Base-by-base conservation (phyloP, 1,140 invertebrate species). In the Coenobita brevimanus region DNA sequence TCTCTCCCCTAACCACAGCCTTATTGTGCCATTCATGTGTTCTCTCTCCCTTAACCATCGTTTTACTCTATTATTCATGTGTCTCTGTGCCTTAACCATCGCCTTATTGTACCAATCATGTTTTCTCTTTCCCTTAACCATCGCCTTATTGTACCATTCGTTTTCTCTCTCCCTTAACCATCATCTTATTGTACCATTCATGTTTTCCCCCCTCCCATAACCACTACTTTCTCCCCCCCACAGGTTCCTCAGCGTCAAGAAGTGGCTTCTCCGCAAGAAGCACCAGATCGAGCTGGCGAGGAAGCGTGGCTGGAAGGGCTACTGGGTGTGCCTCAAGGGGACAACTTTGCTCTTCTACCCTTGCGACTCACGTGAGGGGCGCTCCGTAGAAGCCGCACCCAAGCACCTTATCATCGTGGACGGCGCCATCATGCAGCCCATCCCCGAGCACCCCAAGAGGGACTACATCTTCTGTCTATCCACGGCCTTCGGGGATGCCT, bases 401-500 rank as follows among this genome's bases (percentile, higher is more conserved):
- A 98, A 98, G 92, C 97, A 98, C 93, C 95, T 98, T 91, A 98
- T 98, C 93, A 98, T 98, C 92, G 97, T 99, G 89, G 98, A 99
- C 93, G 98, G 98, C 60, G 97, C 98, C 88, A 98, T 99, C 92
- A 98, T 99, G 96, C 98, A 99, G 93, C 97, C 98, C 38, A 98
- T 99, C 92, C 98, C 98, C 10, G 98, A 99, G 93, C 98, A 99
- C 93, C 98, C 98, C 0, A 99, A 99, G 93, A 94, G 97, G 90
- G 98, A 99, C 93, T 97, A 98, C 93, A 99, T 99, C 93, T 99
- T 99, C 94, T 99, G 98, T 92, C 94, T 99, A 88, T 99, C 97
- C 93, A 99, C 98, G 2, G 97, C 98, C 15, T 99, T 99, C 93
- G 98, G 98, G 81, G 98, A 99, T 93, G 98, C 98, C 71, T 99